A percentile compares a stretch with the other conserved stretches of the same genome.
Conservation (phyloP, 2,113 vertebrate species). For the Morphnarchus princeps region DNA sequence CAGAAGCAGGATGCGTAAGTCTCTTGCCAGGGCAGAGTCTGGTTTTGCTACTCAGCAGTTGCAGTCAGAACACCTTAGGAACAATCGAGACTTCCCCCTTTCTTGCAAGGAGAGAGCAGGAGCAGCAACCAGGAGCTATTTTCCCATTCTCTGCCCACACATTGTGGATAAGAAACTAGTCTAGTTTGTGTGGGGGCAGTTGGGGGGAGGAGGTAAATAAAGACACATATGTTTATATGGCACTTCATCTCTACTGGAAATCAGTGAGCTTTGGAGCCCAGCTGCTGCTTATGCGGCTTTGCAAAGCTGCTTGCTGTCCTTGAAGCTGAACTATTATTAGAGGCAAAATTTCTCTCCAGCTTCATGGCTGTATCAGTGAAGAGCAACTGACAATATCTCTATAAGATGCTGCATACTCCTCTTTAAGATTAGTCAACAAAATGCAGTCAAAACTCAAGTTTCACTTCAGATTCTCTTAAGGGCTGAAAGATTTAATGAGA, state of each 20-base stretch:
- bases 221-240: background rate
- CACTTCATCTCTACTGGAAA: background rate
- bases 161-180: background rate
- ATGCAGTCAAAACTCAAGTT: background rate
- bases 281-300: background rate
- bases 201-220: background rate
- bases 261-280: background rate
- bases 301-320: background rate
- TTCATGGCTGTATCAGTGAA: background rate
- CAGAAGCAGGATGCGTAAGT: background rate
- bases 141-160: background rate
- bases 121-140: background rate
- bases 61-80: background rate
- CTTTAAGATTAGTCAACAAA: background rate
- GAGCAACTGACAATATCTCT: background rate
- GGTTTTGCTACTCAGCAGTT: background rate
- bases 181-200: background rate
- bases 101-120: background rate
- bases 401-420: background rate
- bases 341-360: background rate
- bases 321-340: background rate
- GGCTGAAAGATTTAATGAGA: background rate
- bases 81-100: background rate
- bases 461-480: background rate
- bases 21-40: background rate